A percentile compares a stretch with the other conserved stretches of the same genome.
Evolutionary conservation across 2,113 vertebrate genomes (phyloP).

Genomic region (Cyphomyrus plagiostoma): DNA sequence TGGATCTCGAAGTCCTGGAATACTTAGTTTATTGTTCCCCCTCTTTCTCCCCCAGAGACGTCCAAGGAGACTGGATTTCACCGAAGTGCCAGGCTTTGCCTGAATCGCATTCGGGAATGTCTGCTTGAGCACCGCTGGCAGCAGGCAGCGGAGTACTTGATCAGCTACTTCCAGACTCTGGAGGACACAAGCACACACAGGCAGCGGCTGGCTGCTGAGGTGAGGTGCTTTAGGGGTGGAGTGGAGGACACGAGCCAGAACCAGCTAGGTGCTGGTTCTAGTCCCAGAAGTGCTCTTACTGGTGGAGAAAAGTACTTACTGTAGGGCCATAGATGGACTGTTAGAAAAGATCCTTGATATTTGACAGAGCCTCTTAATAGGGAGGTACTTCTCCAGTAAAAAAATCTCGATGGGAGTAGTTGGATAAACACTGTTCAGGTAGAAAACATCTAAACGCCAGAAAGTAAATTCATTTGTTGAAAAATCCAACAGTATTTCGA

Average conservation of each 20-base stretch:
- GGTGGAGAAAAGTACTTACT: not conserved
- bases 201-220: conserved; percentile 55
- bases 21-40: not conserved
- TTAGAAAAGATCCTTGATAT: not conserved
- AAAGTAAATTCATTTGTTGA: not conserved
- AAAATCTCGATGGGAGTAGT: not conserved
- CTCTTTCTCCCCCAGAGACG: conserved; percentile 27
- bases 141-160: conserved; percentile 71
- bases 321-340: not conserved
- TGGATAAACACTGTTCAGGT: not conserved
- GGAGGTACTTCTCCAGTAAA: not conserved
- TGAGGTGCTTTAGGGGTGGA: conserved; percentile 29
- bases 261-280: not conserved
- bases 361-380: not conserved
- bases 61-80: conserved; percentile 56
- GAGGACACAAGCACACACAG: conserved; percentile 49
- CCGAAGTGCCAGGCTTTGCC: conserved; percentile 58
- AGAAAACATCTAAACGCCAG: not conserved
- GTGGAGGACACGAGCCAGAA: not conserved
- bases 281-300: not conserved
- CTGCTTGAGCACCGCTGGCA: conserved; percentile 79
- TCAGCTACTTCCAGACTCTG: conserved; percentile 65
- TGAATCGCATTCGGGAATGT: conserved; percentile 68
- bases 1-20: not conserved
- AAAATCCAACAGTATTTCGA: not conserved